These are phyloP conservation scores for Oxyscelio sp. DNA, from an alignment of 2,888 invertebrate species.

Conservation along the genomic window DNA sequence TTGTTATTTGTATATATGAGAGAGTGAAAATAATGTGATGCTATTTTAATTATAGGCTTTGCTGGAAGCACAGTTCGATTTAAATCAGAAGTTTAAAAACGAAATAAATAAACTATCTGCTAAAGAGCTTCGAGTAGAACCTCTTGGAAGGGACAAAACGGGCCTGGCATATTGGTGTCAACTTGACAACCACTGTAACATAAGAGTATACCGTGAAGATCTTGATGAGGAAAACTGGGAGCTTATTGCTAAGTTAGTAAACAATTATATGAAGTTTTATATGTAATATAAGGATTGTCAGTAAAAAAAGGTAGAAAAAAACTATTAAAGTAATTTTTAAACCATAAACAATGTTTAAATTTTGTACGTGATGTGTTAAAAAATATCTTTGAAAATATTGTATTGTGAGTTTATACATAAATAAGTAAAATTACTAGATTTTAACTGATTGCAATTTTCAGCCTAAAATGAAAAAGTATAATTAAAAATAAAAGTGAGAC, in stretches of 20 bases:
- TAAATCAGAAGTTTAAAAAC: slow-evolving; percentile 97
- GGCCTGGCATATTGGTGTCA: slow-evolving; percentile 98
- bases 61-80: slow-evolving; percentile 98
- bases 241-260: slow-evolving; percentile 94
- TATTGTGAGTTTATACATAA: no score
- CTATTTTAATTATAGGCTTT: slow-evolving; percentile 91
- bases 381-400: no score
- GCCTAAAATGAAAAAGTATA: no score
- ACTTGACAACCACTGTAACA: slow-evolving; percentile 95
- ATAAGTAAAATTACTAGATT: no score
- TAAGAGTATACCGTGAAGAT: slow-evolving; percentile 98
- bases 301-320: no score
- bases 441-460: no score
- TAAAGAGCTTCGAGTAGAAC: slow-evolving; percentile 94
- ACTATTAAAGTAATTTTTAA: no score
- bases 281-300: no score
- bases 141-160: slow-evolving; percentile 96
- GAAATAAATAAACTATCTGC: slow-evolving; percentile 94
- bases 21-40: slow-evolving; percentile 20
- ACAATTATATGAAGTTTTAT: no score
- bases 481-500: no score
- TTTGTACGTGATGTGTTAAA: no score
- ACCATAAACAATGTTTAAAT: no score
- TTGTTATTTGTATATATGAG: neutral
- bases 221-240: slow-evolving; percentile 98